Percentiles rank a stretch among this genome's conserved stretches.
Conservation (phyloP, 2,797 vertebrate genomes). For the Anniella stebbinsi region DNA sequence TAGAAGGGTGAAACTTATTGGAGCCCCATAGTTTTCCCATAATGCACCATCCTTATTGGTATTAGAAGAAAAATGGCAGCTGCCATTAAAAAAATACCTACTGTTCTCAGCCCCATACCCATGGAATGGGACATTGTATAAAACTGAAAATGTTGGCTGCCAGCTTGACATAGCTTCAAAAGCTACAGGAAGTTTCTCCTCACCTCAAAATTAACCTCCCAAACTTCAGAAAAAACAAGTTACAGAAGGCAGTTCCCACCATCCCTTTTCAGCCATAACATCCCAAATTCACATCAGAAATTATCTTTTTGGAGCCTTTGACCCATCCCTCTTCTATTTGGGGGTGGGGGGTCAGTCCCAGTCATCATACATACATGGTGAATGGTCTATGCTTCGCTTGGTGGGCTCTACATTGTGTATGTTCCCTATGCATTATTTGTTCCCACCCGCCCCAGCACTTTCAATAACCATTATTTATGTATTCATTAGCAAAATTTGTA, state of each 20-base stretch:
- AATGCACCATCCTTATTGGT: not conserved
- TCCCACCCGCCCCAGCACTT: not conserved
- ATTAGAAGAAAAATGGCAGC: not conserved
- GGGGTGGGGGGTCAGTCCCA: no score
- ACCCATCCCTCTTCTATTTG: not conserved
- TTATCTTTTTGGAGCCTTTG: not conserved
- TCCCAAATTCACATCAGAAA: not conserved
- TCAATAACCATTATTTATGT: not conserved
- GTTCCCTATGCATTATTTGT: no score
- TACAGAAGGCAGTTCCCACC: not conserved
- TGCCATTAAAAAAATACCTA: not conserved
- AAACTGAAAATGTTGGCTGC: not conserved
- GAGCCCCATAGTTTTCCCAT: not conserved
- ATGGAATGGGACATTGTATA: not conserved
- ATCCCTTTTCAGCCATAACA: not conserved
- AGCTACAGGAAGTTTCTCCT: not conserved
- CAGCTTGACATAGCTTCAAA: not conserved
- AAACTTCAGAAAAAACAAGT: not conserved
- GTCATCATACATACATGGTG: no score
- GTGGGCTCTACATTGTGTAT: no score
- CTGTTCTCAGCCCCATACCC: not conserved
- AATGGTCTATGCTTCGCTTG: no score
- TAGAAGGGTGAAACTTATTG: not conserved
- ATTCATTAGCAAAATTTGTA: no score
- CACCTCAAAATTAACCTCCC: not conserved